Conservation (phyloP, 2,797 vertebrate species). For the Sphenodon punctatus region DNA sequence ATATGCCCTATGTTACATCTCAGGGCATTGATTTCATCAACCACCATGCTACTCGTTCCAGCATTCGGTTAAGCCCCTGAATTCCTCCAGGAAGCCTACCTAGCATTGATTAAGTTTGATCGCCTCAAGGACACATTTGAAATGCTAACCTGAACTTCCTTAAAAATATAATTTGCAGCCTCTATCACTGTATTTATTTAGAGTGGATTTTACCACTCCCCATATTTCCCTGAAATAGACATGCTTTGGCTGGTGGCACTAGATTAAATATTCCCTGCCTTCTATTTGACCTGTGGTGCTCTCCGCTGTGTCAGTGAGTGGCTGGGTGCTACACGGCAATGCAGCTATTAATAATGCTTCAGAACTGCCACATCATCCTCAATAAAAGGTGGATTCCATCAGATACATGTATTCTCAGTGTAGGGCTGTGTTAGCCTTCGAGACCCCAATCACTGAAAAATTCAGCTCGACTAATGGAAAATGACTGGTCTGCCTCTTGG, state of each 20-base stretch:
- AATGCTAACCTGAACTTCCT: no score
- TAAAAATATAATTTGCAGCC: no score
- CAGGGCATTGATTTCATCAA: no score
- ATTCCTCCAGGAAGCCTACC: no score
- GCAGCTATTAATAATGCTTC: not conserved
- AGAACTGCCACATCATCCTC: not conserved
- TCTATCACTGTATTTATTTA: no score
- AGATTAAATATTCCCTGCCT: not conserved
- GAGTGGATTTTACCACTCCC: not conserved
- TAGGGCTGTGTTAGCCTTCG: not conserved
- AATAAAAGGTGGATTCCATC: not conserved
- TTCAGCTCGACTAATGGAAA: constrained; percentile 25
- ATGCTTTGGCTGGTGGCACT: accelerated
- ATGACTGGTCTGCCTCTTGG: not conserved
- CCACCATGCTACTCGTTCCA: no score
- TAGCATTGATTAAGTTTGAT: no score
- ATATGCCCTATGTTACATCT: no score
- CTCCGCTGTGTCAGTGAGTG: not conserved
- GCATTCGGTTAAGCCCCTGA: no score
- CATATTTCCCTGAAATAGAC: not conserved
- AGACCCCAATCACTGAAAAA: constrained; percentile 12
- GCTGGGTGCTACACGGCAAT: not conserved
- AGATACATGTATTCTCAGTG: not conserved
- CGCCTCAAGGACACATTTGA: no score
- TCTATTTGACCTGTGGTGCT: accelerated